These are phyloP conservation scores for Pecten maximus DNA, from an alignment of 2,888 invertebrate species.

Conservation along the genomic window DNA sequence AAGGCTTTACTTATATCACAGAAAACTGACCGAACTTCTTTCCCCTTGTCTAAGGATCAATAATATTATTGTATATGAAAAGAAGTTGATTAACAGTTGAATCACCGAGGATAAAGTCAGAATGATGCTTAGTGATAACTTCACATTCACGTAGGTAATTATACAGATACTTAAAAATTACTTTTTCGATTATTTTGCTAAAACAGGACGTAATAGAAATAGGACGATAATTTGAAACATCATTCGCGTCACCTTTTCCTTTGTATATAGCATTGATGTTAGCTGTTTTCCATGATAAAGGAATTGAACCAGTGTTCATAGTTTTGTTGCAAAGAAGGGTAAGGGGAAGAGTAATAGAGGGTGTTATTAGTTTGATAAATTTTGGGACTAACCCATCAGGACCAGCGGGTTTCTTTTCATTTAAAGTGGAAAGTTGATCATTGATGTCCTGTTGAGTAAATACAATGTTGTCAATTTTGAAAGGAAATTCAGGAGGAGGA, in stretches of 20 bases:
- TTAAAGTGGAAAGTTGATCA: not conserved
- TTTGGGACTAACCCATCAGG: not conserved
- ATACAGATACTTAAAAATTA: constrained; percentile 30
- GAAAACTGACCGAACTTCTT: no score
- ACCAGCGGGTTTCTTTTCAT: not conserved
- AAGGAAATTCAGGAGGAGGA: no score
- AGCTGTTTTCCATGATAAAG: not conserved
- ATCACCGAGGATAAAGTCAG: no score
- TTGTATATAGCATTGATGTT: constrained; percentile 31
- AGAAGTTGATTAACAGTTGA: no score
- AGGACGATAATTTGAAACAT: constrained; percentile 13
- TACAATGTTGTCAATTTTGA: no score
- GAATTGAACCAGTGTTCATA: not conserved
- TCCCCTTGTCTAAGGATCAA: no score
- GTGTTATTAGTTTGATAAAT: not conserved
- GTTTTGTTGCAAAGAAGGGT: not conserved
- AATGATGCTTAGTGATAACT: no score
- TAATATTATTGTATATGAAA: no score
- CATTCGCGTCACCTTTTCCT: not conserved
- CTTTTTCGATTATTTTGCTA: constrained; percentile 35
- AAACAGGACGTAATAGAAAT: constrained; percentile 33
- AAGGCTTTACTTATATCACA: no score
- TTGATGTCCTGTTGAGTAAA: no score
- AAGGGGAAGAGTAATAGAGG: not conserved
- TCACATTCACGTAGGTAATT: no score